Evolutionary conservation across 2,888 invertebrate species (phyloP).

Genomic region (Rhagonycha lutea): DNA sequence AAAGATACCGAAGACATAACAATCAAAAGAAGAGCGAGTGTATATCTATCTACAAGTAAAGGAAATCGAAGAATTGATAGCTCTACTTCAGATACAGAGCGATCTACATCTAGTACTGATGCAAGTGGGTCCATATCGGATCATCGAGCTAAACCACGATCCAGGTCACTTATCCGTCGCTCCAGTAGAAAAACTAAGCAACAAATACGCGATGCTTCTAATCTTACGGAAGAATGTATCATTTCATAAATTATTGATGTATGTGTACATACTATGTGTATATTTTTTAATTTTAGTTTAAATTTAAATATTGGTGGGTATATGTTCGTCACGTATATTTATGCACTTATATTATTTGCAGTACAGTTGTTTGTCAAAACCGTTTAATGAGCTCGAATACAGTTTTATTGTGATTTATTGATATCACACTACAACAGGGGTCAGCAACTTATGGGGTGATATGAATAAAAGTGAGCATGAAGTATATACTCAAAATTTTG

Average conservation of each 20-base stretch:
- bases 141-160: conserved; percentile 50
- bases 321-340: background rate
- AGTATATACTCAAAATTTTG: too few relatives aligned
- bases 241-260: conserved; percentile 66
- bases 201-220: conserved; percentile 73
- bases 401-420: too few relatives aligned
- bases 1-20: conserved; percentile 62
- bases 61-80: conserved; percentile 52
- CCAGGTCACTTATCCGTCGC: conserved; percentile 72
- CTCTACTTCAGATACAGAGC: conserved; percentile 51
- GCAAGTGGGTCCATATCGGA: conserved; percentile 40
- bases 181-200: conserved; percentile 80
- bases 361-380: too few relatives aligned
- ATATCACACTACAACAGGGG: too few relatives aligned
- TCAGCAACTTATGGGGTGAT: too few relatives aligned
- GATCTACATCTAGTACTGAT: conserved; percentile 39
- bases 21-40: conserved; percentile 74
- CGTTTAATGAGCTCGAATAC: too few relatives aligned
- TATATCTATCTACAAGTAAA: conserved; percentile 66
- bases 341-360: too few relatives aligned
- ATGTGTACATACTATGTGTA: background rate
- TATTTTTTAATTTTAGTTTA: background rate
- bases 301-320: background rate
- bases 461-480: too few relatives aligned
- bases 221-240: conserved; percentile 67